A percentile compares a stretch with the other conserved stretches of the same genome.
These are phyloP conservation scores for Netelia fuscicornis DNA, from an alignment of 2,888 invertebrate species.

Conservation along the genomic window DNA sequence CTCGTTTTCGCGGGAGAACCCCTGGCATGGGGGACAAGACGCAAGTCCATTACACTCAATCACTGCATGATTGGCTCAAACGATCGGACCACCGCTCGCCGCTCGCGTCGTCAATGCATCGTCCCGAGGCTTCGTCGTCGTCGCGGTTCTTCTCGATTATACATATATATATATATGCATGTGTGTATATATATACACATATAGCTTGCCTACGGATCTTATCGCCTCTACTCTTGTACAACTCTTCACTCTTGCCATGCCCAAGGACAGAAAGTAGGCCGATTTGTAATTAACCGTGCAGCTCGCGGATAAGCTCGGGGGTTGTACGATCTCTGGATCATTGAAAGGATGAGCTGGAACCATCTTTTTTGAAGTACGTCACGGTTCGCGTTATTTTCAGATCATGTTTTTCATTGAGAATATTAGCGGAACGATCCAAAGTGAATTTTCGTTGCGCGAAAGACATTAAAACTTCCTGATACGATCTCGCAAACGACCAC, in stretches of 20 bases:
- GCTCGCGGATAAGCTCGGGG: neutral
- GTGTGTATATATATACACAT: neutral
- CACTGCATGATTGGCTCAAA: conserved; percentile 84
- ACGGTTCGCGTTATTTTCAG: neutral
- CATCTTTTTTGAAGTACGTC: neutral
- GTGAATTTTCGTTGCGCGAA: conserved; percentile 19
- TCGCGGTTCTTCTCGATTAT: conserved; percentile 47
- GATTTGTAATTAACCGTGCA: neutral
- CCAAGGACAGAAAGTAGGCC: neutral
- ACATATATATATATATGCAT: too few relatives aligned
- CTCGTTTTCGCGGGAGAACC: conserved; percentile 79
- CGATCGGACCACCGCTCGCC: conserved; percentile 83
- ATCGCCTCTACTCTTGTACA: conserved; percentile 25
- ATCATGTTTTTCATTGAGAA: conserved; percentile 11
- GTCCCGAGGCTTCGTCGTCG: conserved; percentile 71
- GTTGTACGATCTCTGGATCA: neutral
- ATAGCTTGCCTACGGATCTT: conserved; percentile 4
- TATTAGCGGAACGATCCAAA: conserved; percentile 28
- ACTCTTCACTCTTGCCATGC: conserved; percentile 4
- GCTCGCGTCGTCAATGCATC: conserved; percentile 72
- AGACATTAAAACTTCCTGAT: conserved; percentile 42
- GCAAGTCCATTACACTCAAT: conserved; percentile 85
- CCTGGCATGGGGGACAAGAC: conserved; percentile 84
- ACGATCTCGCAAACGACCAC: conserved; percentile 21
- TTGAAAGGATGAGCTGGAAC: neutral